Evolutionary conservation across 2,113 vertebrate species (phyloP).

Genomic region (Falco punctatus): DNA sequence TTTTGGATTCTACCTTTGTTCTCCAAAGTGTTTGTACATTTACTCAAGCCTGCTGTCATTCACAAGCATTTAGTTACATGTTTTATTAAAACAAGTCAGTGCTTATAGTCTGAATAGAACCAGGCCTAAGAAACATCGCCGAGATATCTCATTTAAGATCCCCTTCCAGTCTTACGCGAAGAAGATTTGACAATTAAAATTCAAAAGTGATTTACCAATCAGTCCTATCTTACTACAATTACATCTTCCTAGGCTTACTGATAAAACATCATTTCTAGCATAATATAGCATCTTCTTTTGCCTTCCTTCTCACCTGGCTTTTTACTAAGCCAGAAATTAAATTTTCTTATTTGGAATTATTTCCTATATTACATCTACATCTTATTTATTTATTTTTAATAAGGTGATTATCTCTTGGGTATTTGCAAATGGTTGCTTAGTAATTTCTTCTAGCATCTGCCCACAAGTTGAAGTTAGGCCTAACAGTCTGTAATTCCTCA

Average conservation of each 20-base stretch:
- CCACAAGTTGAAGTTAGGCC: neutral
- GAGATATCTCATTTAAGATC: neutral
- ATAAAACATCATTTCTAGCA: neutral
- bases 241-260: neutral
- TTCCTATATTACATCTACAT: neutral
- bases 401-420: neutral
- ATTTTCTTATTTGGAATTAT: neutral
- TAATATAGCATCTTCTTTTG: neutral
- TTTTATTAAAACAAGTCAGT: neutral
- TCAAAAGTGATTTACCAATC: neutral
- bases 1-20: neutral
- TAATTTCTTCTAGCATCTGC: neutral
- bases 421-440: neutral
- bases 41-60: neutral
- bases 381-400: conserved; percentile 2
- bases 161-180: neutral
- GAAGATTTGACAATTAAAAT: neutral
- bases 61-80: neutral
- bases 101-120: neutral
- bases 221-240: neutral
- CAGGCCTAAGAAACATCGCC: neutral
- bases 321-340: neutral
- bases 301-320: neutral
- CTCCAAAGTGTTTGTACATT: neutral
- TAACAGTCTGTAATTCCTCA: conserved; percentile 1